Conservation (phyloP, 2,797 vertebrate genomes). For the Hyperoplus immaculatus region DNA sequence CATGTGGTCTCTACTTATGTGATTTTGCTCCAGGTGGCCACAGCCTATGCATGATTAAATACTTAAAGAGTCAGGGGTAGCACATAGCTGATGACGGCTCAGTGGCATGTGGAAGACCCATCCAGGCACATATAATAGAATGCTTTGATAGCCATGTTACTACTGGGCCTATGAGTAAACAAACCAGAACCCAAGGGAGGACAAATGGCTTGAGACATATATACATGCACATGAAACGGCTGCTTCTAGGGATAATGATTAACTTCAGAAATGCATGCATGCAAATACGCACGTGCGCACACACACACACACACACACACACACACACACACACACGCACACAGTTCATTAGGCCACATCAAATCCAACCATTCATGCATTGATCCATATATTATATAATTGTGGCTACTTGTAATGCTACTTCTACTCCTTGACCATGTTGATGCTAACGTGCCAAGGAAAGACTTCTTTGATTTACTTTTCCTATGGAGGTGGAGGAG, state of each 20-base stretch:
- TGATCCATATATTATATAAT: constrained; percentile 20
- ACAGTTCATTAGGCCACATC: background rate
- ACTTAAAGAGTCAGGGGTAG: constrained; percentile 27
- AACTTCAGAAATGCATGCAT: background rate
- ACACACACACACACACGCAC: background rate
- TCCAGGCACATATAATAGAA: constrained; percentile 51
- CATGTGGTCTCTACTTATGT: constrained; percentile 1
- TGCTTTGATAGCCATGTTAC: constrained; percentile 43
- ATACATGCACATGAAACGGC: constrained; percentile 39
- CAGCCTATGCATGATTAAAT: constrained; percentile 35
- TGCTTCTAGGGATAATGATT: background rate
- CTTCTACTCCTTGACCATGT: background rate
- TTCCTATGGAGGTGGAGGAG: background rate
- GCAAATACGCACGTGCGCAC: no score
- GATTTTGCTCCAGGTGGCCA: constrained; percentile 10
- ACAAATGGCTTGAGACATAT: constrained; percentile 59
- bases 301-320: background rate
- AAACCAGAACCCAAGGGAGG: constrained; percentile 38
- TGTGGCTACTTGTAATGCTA: background rate
- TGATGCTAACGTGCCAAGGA: constrained; percentile 3
- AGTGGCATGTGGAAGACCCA: constrained; percentile 42
- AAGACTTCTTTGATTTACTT: background rate
- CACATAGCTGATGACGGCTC: constrained; percentile 46
- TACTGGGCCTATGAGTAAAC: constrained; percentile 57
- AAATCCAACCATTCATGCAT: constrained; percentile 8